phyloP scores from a whole-genome alignment of 2,888 invertebrate genomes.

The Nezara viridula region DNA sequence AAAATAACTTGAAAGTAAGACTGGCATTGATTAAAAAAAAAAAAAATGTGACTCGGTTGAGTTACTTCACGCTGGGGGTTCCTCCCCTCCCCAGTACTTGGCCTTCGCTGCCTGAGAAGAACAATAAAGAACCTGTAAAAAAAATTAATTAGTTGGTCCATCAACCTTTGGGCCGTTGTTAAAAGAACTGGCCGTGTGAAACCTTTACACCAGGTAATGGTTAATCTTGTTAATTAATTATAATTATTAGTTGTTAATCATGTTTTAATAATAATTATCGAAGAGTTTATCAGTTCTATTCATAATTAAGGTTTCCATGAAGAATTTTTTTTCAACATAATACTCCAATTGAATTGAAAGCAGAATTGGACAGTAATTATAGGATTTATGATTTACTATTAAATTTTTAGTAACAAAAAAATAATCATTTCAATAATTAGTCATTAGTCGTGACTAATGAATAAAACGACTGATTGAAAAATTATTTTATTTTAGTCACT shows the following conservation, averaged over 20 bases:
- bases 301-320: too few species aligned
- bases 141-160: constrained; percentile 20
- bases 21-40: not conserved
- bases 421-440: too few species aligned
- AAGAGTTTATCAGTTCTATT: not conserved
- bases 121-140: constrained; percentile 4
- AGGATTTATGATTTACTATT: too few species aligned
- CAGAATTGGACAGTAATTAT: too few species aligned
- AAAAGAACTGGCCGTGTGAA: not conserved
- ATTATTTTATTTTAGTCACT: too few species aligned
- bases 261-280: not conserved
- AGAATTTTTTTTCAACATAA: too few species aligned
- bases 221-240: not conserved
- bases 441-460: too few species aligned
- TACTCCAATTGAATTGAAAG: too few species aligned
- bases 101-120: not conserved
- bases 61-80: not conserved
- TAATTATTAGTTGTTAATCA: constrained; percentile 1
- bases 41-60: not conserved
- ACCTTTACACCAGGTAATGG: not conserved
- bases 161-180: not conserved
- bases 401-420: too few species aligned
- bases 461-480: too few species aligned
- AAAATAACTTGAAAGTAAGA: not conserved
- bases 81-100: not conserved